phyloP scores from a whole-genome alignment of 2,797 vertebrate species.

The Micrastur ruficollis region DNA sequence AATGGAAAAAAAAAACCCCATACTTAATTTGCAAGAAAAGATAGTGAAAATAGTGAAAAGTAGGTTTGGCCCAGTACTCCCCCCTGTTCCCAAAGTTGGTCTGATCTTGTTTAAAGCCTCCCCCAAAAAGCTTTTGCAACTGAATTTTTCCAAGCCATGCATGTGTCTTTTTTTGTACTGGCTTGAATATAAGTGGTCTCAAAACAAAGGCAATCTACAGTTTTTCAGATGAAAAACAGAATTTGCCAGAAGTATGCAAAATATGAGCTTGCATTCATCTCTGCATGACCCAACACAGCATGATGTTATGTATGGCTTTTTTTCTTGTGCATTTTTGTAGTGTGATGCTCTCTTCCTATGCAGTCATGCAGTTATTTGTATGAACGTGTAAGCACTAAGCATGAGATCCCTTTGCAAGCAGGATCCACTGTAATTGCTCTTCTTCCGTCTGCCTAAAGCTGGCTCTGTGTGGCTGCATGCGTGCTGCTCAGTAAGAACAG shows the following conservation, averaged over 20 bases:
- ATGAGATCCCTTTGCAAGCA: neutral
- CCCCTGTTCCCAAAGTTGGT: neutral
- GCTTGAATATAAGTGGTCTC: neutral
- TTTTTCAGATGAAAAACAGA: neutral
- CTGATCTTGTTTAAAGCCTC: neutral
- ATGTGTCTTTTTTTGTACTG: neutral
- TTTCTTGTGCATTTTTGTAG: neutral
- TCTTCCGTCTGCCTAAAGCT: accelerated
- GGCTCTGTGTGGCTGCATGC: neutral
- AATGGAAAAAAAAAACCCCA: neutral
- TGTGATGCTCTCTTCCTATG: neutral
- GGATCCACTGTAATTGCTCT: neutral
- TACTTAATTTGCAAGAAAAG: neutral
- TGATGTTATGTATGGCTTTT: neutral
- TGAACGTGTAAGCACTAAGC: neutral
- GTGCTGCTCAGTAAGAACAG: accelerated
- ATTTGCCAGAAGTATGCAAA: neutral
- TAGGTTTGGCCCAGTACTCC: neutral
- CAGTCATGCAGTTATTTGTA: neutral
- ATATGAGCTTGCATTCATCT: neutral
- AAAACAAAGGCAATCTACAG: neutral
- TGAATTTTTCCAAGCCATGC: neutral
- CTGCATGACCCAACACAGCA: neutral
- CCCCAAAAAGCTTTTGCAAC: neutral
- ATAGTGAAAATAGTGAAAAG: neutral